Percentiles rank a stretch among this genome's conserved stretches.
Conservation (phyloP, 2,113 vertebrate species). For the Oreochromis spilurus region DNA sequence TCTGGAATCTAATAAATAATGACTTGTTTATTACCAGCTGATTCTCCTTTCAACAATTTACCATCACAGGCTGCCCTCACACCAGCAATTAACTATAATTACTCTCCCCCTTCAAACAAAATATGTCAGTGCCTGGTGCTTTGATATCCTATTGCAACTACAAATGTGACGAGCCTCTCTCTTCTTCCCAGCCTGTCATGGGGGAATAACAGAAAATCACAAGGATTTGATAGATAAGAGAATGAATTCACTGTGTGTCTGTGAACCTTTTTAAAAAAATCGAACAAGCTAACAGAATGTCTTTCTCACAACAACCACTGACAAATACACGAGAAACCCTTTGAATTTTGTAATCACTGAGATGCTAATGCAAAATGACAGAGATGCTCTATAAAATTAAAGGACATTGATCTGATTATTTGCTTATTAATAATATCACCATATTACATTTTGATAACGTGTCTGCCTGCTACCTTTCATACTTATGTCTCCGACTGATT, state of each 20-base stretch:
- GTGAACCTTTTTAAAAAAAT: neutral
- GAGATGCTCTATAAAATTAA: neutral
- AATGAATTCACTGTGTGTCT: neutral
- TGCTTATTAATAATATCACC: neutral
- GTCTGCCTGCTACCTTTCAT: neutral
- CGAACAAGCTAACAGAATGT: neutral
- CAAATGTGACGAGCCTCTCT: conserved; percentile 41
- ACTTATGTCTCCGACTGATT: neutral
- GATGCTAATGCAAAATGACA: neutral
- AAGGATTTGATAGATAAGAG: neutral
- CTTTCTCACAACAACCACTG: neutral
- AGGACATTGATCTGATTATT: neutral
- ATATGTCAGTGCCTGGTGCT: conserved; percentile 41
- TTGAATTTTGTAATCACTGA: neutral
- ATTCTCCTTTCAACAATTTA: conserved; percentile 51
- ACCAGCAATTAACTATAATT: conserved; percentile 68
- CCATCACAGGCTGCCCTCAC: conserved; percentile 45
- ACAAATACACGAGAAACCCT: neutral
- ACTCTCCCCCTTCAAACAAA: conserved; percentile 53
- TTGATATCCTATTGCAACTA: conserved; percentile 58
- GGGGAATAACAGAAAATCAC: neutral
- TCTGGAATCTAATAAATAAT: conserved; percentile 1
- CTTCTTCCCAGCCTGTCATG: neutral
- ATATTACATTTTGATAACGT: neutral
- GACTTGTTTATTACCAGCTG: conserved; percentile 19